phyloP scores from a whole-genome alignment of 2,888 invertebrate species.

The Oscheius sp. region DNA sequence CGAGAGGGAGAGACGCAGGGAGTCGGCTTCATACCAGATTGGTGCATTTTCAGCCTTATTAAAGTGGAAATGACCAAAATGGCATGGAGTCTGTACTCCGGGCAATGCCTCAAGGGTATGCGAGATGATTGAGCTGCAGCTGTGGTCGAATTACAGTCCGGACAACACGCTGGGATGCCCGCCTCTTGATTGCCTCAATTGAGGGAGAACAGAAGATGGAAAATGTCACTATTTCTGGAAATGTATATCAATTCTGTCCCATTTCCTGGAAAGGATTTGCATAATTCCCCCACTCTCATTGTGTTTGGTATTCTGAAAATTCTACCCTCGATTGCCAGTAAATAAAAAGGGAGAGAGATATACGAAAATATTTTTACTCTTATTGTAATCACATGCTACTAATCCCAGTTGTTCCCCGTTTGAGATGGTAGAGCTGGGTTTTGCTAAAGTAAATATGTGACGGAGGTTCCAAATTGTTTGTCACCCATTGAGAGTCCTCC shows the following conservation, averaged over 20 bases:
- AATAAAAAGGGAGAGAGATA: no score
- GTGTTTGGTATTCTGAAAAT: no score
- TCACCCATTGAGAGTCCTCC: conserved; percentile 27
- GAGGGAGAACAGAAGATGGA: no score
- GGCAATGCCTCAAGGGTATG: not conserved
- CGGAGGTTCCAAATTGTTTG: conserved; percentile 35
- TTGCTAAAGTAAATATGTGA: conserved; percentile 31
- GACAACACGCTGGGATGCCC: no score
- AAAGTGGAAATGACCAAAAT: conserved; percentile 31
- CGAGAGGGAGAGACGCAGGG: conserved; percentile 15
- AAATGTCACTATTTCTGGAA: no score
- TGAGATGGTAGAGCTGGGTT: not conserved
- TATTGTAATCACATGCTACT: not conserved
- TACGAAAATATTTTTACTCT: not conserved
- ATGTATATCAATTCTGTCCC: no score
- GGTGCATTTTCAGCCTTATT: conserved; percentile 38
- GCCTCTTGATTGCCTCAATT: no score
- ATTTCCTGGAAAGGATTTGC: no score
- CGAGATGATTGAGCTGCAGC: not conserved
- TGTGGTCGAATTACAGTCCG: no score
- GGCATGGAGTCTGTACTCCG: conserved; percentile 24
- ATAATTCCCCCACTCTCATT: no score
- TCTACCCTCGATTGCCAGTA: no score
- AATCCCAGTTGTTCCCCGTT: conserved; percentile 5
- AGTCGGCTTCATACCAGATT: conserved; percentile 35